These are phyloP conservation scores for Trisateles emortualis DNA, from an alignment of 2,888 invertebrate species.

Conservation along the genomic window DNA sequence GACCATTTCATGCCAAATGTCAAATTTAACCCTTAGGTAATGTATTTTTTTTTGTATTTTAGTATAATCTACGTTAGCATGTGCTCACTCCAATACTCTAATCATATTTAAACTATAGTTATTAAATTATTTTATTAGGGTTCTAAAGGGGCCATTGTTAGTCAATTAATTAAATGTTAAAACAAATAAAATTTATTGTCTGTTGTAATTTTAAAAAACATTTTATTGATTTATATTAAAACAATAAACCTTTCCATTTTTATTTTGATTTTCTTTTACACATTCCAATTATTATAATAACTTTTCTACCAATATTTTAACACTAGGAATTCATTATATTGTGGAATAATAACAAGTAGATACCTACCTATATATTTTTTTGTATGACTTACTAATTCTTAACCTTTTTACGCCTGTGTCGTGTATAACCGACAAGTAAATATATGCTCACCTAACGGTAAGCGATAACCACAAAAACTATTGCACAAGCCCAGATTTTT, in stretches of 20 bases:
- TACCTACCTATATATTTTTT: too few species aligned
- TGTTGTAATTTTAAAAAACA: slow-evolving; percentile 58
- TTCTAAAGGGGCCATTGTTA: slow-evolving; percentile 57
- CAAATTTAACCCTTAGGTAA: too few species aligned
- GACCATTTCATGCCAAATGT: too few species aligned
- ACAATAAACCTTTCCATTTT: slow-evolving; percentile 43
- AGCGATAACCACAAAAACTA: too few species aligned
- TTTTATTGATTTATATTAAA: slow-evolving; percentile 56
- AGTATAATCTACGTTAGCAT: too few species aligned
- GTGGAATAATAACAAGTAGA: too few species aligned
- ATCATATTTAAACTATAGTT: slow-evolving; percentile 11
- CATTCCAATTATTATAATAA: neutral
- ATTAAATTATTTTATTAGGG: slow-evolving; percentile 30
- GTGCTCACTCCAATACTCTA: neutral
- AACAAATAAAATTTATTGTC: slow-evolving; percentile 56
- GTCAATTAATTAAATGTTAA: slow-evolving; percentile 64
- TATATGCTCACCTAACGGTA: too few species aligned
- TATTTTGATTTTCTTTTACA: slow-evolving; percentile 6
- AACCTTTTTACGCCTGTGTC: too few species aligned
- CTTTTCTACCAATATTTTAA: neutral
- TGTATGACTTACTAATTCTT: too few species aligned
- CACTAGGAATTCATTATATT: too few species aligned
- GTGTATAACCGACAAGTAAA: too few species aligned
- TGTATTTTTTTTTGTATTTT: neutral
- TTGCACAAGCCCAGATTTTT: too few species aligned